Base-by-base conservation (phyloP, 1,140 invertebrate species). In the Drosophila azteca region DNA sequence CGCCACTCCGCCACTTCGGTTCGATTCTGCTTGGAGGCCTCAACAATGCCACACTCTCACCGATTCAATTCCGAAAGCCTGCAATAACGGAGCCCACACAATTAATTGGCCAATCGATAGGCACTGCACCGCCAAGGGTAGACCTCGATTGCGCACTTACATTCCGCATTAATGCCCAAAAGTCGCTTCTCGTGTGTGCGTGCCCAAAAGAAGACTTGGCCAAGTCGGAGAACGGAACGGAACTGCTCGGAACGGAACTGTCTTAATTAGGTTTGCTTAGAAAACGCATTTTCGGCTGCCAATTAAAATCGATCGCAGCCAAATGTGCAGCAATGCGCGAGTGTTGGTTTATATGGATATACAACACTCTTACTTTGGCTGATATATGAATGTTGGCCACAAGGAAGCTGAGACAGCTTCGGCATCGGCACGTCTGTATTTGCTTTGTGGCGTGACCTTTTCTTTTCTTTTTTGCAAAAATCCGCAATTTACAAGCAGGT, bases 201-300 rank as follows among this genome's bases (percentile, higher is more conserved):
- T 66, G 81, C 48, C 74, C 62, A 75, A 77, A 88, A 46, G 75
- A 78, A 87, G 78, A 85, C 67, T 45, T 53, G 9, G 39, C 15
- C 65, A 1, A 13, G 35, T 39, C 35, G 67, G 65, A 50, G 67
- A 70, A 70, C 67, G 35, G 35, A 39, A 20, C 17, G 17, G 35
- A 39, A 20, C 17, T 0, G 17, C 17, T 31, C 29, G 29, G 24
- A 31, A 8, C 43, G 70, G 53, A 74, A 85, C 74, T 82, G 83
- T 85, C 70, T 85, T 85, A 85, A 88, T 85, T 85, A 75, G 48
- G 51, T 71, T 74, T 62, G 48, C 61, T 65, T 67, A 50, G 61
- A 46, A 79, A 69, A 80, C 66, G 71, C 66, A 70, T 66, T 79
- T 63, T 49, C 26, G 49, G 63, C 35, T 50, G 62, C 51, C 71